A percentile compares a stretch with the other conserved stretches of the same genome.
These are phyloP conservation scores for Scopus umbretta DNA, from an alignment of 2,113 vertebrate genomes.

Conservation along the genomic window DNA sequence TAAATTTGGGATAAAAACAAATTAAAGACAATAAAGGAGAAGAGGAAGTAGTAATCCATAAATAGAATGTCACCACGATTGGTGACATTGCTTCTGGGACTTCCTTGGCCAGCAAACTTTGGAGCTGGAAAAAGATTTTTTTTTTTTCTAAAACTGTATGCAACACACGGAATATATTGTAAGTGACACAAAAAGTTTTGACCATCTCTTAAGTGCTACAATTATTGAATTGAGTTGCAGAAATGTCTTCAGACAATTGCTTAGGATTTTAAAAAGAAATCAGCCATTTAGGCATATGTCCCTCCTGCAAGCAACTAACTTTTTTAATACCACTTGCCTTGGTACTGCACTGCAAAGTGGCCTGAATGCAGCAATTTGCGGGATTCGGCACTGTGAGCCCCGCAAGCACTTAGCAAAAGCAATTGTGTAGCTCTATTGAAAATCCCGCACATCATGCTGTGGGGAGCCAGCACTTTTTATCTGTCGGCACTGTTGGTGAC, in stretches of 20 bases:
- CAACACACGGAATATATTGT: not conserved
- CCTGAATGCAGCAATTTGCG: constrained; percentile 51
- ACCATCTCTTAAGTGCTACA: not conserved
- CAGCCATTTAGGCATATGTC: not conserved
- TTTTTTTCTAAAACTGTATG: not conserved
- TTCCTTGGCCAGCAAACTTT: not conserved
- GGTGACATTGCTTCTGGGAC: not conserved
- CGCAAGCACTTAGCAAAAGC: constrained; percentile 67
- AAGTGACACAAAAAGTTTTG: not conserved
- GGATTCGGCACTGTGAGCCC: constrained; percentile 40
- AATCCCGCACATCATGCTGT: constrained; percentile 41
- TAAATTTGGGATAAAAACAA: not conserved
- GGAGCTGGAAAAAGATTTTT: not conserved
- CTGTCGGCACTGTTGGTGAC: constrained; percentile 62
- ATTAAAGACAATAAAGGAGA: not conserved
- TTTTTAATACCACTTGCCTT: not conserved
- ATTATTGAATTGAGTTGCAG: not conserved
- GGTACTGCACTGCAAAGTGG: constrained; percentile 6
- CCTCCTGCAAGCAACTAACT: constrained; percentile 24
- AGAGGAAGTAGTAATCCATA: not conserved
- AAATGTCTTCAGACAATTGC: not conserved
- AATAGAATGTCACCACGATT: not conserved
- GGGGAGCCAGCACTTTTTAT: constrained; percentile 66
- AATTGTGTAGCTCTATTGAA: constrained; percentile 62
- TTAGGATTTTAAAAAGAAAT: not conserved